Evolutionary conservation across 2,888 invertebrate genomes (phyloP), one percentile per base, ranked within the genome.

Genomic region (Drosophila longiperda): DNA sequence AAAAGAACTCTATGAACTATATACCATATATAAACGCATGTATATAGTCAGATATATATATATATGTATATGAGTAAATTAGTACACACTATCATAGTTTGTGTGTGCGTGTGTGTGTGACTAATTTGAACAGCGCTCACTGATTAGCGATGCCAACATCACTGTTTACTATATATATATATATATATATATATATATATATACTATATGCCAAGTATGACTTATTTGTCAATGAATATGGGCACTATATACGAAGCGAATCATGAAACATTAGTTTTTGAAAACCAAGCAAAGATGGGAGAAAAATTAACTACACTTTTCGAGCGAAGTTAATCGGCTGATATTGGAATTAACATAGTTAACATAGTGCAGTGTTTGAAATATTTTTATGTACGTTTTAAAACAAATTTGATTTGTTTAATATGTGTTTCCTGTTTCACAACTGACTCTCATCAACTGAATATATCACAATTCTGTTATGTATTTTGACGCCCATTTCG

Each of bases 121-220:
- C 49, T 42, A 75, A 66, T 55, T 66, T 71, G 45, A 59, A 50
- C 62, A 48, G 20, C 54, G 45, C 26, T 53, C 60, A 53, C 74
- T 64, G 78, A 77, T 78, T 78, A 76, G 73, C 57, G 62, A 58
- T 73, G 73, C 33, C 62, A 50, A 32, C 57, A 66, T 23, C 54
- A 33, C 36, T 26, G n/a, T 42, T 32, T 17, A 40, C 8, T 26
- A 29, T 20, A 32, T 49, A 12, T 33, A 57, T 38, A 55, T 34
- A 40, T 34, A 17, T 2, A 15, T 15, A 17, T 12, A 57, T 48
- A 57, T 45, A 55, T 59, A 55, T 34, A 40, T 34, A 17, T 2
- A 15, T 15, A 17, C 26, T 40, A 38, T 38, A 9, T n/a, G 40
- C n/a, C 11, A 3, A 45, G 45, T 15, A 23, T 20, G 45, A 23